Conservation (phyloP, 2,113 vertebrate genomes). For the Bos javanicus region DNA sequence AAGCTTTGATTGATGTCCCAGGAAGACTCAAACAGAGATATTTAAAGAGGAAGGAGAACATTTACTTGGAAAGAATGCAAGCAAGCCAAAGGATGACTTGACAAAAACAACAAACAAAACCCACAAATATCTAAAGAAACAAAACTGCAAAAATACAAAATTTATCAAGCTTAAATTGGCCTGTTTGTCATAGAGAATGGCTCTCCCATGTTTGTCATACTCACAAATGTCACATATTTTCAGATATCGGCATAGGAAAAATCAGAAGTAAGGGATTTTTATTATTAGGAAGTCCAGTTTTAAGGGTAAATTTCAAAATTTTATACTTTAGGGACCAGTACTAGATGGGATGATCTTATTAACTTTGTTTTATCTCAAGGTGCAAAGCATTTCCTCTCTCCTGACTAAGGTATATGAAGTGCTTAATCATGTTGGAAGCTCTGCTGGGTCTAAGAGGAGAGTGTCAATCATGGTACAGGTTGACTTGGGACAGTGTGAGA, state of each 20-base stretch:
- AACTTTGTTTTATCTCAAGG: conserved; percentile 2
- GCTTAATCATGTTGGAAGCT: neutral
- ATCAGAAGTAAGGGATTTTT: neutral
- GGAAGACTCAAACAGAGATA: neutral
- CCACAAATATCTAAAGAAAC: neutral
- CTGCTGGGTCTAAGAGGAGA: neutral
- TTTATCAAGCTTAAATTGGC: neutral
- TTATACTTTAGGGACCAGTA: neutral
- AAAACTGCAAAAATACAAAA: neutral
- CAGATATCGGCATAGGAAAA: neutral
- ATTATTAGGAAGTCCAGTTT: neutral
- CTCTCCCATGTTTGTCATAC: neutral
- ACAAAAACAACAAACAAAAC: neutral
- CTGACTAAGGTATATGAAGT: neutral
- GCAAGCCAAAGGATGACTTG: neutral
- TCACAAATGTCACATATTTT: neutral
- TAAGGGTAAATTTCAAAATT: neutral
- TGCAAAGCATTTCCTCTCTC: neutral
- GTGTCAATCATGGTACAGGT: neutral
- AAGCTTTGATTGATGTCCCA: neutral
- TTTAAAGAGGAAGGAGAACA: neutral
- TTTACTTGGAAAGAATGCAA: neutral
- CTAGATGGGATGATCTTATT: neutral
- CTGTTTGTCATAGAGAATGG: neutral
- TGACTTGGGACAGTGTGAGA: neutral